Evolutionary conservation across 1,140 invertebrate species (phyloP), one percentile per base, ranked within the genome.

Genomic region (Venturia canescens): DNA sequence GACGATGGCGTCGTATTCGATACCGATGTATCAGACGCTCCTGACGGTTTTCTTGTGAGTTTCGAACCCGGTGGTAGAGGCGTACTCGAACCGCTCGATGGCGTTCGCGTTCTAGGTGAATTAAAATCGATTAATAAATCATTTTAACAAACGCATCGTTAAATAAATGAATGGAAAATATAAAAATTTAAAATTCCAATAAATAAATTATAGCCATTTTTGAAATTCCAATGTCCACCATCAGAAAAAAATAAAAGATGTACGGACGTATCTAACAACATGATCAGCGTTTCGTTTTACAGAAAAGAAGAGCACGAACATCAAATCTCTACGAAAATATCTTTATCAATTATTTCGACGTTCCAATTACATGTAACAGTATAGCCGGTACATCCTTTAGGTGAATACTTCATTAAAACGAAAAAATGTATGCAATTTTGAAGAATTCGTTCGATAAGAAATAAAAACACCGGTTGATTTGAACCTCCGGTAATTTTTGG

Each of bases 41-140:
- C 94, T 3, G 95, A 95, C 50, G 94, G 91, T 88, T 94, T 94
- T 53, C 94, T 89, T 26, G 94, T 87, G n/a, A 96, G 86, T 83
- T 94, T 93, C 34, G 94, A 92, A n/a, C 93, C 93, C 23, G 94
- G 91, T 13, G 94, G 93, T 79, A 95, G 92, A 48, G 95, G 94
- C 1, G 95, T 95, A 78, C 94, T 94, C 44, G 94, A 94, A 26
- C 94, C 94, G 84, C 91, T 93, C 1, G 95, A 95, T 53, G 95
- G 94, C 85, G 95, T 95, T 90, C 94, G 92, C 89, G 94, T 94
- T 88, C 95, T 91, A 50, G 38, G 84, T 82, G 84, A 78, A 84
- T 78, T 69, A 69, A 3, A 69, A 57, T n/a, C 21, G 4, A 57
- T 57, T n/a, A 9, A 31, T 18, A 34, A 69, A 69, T 69, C 11